Base-by-base conservation (phyloP, 2,888 invertebrate species). In the Dynastes grantii region DNA sequence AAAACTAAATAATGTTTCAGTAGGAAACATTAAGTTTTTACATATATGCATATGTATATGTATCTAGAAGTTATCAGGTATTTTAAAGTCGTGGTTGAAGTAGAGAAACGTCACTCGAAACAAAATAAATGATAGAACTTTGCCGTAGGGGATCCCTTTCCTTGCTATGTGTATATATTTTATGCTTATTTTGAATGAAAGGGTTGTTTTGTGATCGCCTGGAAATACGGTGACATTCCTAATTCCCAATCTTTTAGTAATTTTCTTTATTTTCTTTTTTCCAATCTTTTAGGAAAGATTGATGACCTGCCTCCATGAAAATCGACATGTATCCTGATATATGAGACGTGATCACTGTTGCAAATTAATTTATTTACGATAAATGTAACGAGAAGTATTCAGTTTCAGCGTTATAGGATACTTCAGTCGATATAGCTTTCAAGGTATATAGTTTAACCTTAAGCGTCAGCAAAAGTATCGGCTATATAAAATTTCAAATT, bases 251-350 rank as follows among this genome's bases (percentile, higher is more conserved):
- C 58, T 71, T 58, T 71, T 58, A 71, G 55, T 6, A 37, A 55
- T 45, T 45, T 45, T 45, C 45, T 6, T 45, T 45, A 45, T 45
- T 45, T 45, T 45, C 45, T 11, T 45, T 45, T 71, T 71, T 22
- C 53, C 55, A 71, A 40, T 71, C 58, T 71, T 58, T 71, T 58
- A 71, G 55, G n/a, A 37, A 55, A 58, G 71, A 71, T 71, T 53
- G 55, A 71, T 71, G 55, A 55, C 29, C 45, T 40, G 29, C 29
- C 49, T 71, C n/a, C 49, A 55, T 32, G 27, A 40, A 37, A 37
- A 71, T 32, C 32, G 71, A 58, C 55, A 55, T 58, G 58, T 71
- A 32, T 6, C 16, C 6, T 13, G 55, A 55, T 37, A 37, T 71
- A 71, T 58, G 55, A 71, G 37, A 6, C n/a, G 27, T 58, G 32